Evolutionary conservation across 2,113 vertebrate species (phyloP).

Genomic region (Clarias magur): DNA sequence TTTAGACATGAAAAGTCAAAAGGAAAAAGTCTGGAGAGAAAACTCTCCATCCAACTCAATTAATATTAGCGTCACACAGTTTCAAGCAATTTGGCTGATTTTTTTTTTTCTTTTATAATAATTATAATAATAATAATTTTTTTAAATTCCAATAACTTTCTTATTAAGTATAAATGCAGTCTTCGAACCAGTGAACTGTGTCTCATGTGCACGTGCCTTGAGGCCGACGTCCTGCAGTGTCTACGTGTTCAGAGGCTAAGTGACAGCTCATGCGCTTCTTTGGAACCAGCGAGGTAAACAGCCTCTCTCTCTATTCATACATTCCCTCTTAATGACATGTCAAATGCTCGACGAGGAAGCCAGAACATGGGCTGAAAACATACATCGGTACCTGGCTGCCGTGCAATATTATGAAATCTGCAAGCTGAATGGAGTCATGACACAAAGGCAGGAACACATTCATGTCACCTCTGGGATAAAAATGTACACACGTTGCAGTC

Average conservation of each 20-base stretch:
- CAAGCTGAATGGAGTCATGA: neutral
- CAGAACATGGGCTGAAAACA: neutral
- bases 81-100: neutral
- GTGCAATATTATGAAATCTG: neutral
- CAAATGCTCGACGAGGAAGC: neutral
- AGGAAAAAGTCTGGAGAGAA: slow-evolving; percentile 63
- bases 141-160: neutral
- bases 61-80: slow-evolving; percentile 55
- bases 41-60: slow-evolving; percentile 68
- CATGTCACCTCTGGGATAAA: neutral
- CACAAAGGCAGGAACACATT: neutral
- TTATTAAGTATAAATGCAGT: neutral
- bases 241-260: neutral
- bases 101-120: neutral
- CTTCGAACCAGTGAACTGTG: neutral
- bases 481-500: neutral
- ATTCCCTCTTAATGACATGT: neutral
- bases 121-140: too few species aligned
- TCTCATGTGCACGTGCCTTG: neutral
- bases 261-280: slow-evolving; percentile 5
- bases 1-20: slow-evolving; percentile 58
- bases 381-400: neutral
- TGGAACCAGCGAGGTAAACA: neutral
- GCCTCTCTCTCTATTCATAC: neutral
- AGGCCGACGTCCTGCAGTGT: neutral